Conservation (phyloP, 2,888 invertebrate species). For the Bugula neritina region DNA sequence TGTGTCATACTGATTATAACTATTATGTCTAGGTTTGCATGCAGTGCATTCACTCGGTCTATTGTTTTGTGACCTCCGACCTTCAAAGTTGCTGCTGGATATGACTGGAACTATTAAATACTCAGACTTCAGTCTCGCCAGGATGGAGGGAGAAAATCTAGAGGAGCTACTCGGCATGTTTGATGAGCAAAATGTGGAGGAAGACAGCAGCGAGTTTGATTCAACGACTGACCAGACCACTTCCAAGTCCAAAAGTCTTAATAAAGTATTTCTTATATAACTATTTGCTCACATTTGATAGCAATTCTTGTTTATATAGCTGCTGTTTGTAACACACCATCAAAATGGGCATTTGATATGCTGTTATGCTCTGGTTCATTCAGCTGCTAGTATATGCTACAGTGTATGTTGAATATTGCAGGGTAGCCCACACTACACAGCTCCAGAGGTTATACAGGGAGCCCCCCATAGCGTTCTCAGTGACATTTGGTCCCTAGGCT, state of each 20-base stretch:
- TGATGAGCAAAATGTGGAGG: slow-evolving; percentile 33
- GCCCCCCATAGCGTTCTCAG: slow-evolving; percentile 38
- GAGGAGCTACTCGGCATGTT: slow-evolving; percentile 50
- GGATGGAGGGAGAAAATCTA: slow-evolving; percentile 51
- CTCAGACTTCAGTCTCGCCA: slow-evolving; percentile 51
- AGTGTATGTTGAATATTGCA: slow-evolving; percentile 24
- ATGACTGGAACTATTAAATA: slow-evolving; percentile 50
- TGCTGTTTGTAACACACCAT: not conserved
- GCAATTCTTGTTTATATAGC: not conserved
- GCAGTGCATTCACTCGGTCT: slow-evolving; percentile 52
- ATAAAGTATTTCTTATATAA: not conserved
- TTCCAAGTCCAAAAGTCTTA: not conserved
- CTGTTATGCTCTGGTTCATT: not conserved
- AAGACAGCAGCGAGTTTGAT: slow-evolving; percentile 26
- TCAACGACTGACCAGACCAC: slow-evolving; percentile 8
- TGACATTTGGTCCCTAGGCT: slow-evolving; percentile 53
- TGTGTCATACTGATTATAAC: no score
- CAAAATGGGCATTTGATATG: not conserved
- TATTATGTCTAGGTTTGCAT: slow-evolving; percentile 44
- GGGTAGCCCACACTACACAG: slow-evolving; percentile 46
- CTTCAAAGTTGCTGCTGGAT: slow-evolving; percentile 52
- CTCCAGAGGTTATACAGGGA: slow-evolving; percentile 51
- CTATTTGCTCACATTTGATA: not conserved
- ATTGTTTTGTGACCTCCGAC: slow-evolving; percentile 51
- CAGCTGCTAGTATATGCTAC: not conserved